phyloP scores from a whole-genome alignment of 2,797 vertebrate species.

The Sebastolobus altivelis region DNA sequence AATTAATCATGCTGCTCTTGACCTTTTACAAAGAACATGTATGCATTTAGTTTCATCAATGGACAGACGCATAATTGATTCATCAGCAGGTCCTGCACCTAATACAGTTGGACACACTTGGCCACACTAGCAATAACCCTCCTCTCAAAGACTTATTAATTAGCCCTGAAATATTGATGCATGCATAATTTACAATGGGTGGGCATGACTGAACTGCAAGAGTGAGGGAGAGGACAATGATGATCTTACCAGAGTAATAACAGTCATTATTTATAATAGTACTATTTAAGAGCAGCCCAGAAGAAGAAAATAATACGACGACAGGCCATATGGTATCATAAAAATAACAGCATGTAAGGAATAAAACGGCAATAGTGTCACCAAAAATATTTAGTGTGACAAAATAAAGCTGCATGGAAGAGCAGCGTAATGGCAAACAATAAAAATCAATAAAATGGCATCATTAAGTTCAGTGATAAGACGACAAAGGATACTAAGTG shows the following conservation, averaged over 20 bases:
- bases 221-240: constrained; percentile 28
- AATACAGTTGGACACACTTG: constrained; percentile 73
- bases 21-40: constrained; percentile 77
- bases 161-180: constrained; percentile 75
- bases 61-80: constrained; percentile 74
- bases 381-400: constrained; percentile 34
- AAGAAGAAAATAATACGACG: constrained; percentile 9
- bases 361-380: constrained; percentile 35
- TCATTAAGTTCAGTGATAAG: constrained; percentile 43
- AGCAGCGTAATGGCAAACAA: constrained; percentile 8
- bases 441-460: constrained; percentile 48
- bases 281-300: background rate
- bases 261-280: constrained; percentile 27
- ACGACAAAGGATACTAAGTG: constrained; percentile 25
- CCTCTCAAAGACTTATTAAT: constrained; percentile 76
- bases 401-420: constrained; percentile 6
- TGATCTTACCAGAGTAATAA: constrained; percentile 19
- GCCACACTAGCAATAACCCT: constrained; percentile 64
- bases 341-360: constrained; percentile 44
- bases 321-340: constrained; percentile 16
- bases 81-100: constrained; percentile 73
- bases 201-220: constrained; percentile 44
- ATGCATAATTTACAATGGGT: constrained; percentile 59
- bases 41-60: constrained; percentile 62
- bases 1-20: constrained; percentile 78